Evolutionary conservation across 53 echinoderm and acorn worm genomes (phyloP), one percentile per base, ranked within the genome.

Genomic region (Crossaster papposus): DNA sequence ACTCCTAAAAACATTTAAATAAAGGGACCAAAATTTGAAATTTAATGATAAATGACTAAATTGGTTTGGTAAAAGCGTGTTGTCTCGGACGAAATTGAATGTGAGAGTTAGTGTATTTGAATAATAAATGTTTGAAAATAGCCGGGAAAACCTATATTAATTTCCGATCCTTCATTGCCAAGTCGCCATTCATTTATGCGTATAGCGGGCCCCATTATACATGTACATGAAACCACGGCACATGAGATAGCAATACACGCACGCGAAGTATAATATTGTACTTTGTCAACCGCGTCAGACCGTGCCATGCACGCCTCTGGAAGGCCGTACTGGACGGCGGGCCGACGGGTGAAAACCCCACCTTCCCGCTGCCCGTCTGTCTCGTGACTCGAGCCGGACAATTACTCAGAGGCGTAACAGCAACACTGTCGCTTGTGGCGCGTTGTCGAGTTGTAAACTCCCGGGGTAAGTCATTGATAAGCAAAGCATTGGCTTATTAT

Each of bases 271-370:
- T 44, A 44, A 44, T 44, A 28, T n/a, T n/a, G 29, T 68, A 28
- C 68, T 7, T 4, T 68, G 68, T 68, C 44, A 10, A n/a, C 68
- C 68, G 44, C 78, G 26, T 14, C 78, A 36, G 15, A 30, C 15
- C 78, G 44, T 44, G 9, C 44, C 44, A 9, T 44, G 78, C 36
- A n/a, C 78, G 51, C 36, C 32, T 73, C 74, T 34, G 34, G 74
- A 11, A 68, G 68, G 68, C 68, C 68, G 68, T 72, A 65, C 72
- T 14, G 84, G 3, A 29, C 73, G 73, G 84, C 72, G 71, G 73
- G 53, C 36, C 70, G 26, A 84, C 84, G 73, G 84, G 84, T 84
- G 72, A 84, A 84, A 84, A 84, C 52, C n/a, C 84, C 84, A 84
- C 84, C 84, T 84, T 10, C 73, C 30, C 28, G 84, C 72, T 84